Evolutionary conservation across 2,113 vertebrate genomes (phyloP).

Genomic region (Xyliphius kryptos): DNA sequence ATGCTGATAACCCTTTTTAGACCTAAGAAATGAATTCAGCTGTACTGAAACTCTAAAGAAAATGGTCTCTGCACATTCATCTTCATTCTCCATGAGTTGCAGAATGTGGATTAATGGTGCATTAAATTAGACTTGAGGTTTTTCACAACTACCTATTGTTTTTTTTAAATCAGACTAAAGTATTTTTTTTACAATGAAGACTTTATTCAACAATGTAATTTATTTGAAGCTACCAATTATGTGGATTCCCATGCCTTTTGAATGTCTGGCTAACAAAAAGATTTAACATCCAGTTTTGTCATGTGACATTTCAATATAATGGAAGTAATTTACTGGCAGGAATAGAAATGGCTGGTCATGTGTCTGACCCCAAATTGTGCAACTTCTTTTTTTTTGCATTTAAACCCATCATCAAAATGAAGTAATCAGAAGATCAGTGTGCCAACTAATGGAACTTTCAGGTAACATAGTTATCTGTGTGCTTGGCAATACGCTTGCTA

Average conservation of each 20-base stretch:
- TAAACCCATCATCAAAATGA: constrained; percentile 10
- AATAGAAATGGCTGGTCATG: too few relatives aligned
- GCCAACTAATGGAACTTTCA: constrained; percentile 1
- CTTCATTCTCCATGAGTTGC: not conserved
- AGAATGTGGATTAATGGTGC: not conserved
- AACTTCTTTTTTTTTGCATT: not conserved
- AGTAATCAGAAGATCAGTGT: not conserved
- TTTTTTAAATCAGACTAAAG: too few relatives aligned
- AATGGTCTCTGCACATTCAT: not conserved
- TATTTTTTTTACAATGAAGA: too few relatives aligned
- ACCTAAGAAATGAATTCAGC: too few relatives aligned
- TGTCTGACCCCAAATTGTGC: not conserved
- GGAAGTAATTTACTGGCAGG: constrained; percentile 6
- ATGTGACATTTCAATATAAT: too few relatives aligned
- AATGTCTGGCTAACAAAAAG: too few relatives aligned
- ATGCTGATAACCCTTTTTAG: too few relatives aligned
- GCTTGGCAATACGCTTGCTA: not conserved
- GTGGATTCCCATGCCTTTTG: too few relatives aligned
- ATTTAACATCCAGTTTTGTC: too few relatives aligned
- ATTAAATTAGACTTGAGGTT: not conserved
- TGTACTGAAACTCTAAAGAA: constrained; percentile 1
- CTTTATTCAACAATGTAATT: too few relatives aligned
- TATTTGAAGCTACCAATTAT: too few relatives aligned
- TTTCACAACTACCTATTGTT: too few relatives aligned
- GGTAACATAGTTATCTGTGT: constrained; percentile 9